Base-by-base conservation (phyloP, 2,113 vertebrate genomes). In the Eublepharis macularius region DNA sequence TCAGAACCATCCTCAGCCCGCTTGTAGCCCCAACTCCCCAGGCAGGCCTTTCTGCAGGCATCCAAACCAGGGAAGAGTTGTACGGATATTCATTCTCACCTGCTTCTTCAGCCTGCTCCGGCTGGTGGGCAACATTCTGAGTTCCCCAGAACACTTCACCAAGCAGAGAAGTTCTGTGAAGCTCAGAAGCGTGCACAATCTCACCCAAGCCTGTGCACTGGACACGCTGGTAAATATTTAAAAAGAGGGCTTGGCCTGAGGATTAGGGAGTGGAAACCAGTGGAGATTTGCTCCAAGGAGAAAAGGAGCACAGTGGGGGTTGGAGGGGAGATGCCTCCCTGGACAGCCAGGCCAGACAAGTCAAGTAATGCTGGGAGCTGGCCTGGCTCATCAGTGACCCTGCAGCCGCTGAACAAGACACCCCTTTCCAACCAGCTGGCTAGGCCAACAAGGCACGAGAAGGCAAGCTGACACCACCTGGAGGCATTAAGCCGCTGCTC, bases 391-490 rank as follows among this genome's bases (percentile, higher is more conserved):
- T 91, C 85, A 86, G 84, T 90, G 85, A 87, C 85, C 41, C 24
- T 0, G 75, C 36, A 8, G 49, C 81, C 26, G 54, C 41, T 68
- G 74, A 90, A 81, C 87, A 91, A 90, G 26, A 26, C 41, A 87
- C 83, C 76, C 68, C 84, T 81, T 87, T 85, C 87, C 89, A n/a
- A 39, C 83, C 90, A 68, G 81, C 82, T 34, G 1, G 89, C 88
- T 90, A 87, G 88, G 89, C 93, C 90, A 24, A 92, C 29, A 11
- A 90, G 88, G 65, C 91, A 86, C 90, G 90, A 92, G 88, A 81
- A 76, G 89, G 86, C 86, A 81, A 88, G 94, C 92, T 92, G 95
- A 86, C 91, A 93, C 89, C 95, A 96, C 95, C 96, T 95, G 94
- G 94, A 95, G 92, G 85, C 36, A 83, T 90, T 90, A 89, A 82